Conservation (phyloP, 1,140 invertebrate genomes). For the Melipona quadrifasciata region DNA sequence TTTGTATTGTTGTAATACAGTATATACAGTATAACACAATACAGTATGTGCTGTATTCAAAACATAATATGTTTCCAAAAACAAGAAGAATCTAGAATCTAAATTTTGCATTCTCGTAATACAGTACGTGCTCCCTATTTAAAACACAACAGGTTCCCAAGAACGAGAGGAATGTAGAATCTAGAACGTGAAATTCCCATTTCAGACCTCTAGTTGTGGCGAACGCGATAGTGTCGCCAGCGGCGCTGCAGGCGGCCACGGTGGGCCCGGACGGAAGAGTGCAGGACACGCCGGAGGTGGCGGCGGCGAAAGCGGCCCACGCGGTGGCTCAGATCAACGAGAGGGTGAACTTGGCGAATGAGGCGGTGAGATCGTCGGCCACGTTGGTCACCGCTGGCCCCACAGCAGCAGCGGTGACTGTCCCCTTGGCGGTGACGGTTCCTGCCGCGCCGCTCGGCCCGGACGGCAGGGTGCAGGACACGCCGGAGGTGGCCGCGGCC, state of each 20-base stretch:
- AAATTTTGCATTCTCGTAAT: too few species aligned
- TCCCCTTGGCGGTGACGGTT: conserved; percentile 34
- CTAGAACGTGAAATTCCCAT: background rate
- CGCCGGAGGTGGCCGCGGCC: conserved; percentile 79
- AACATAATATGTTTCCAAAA: too few species aligned
- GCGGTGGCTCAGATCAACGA: conserved; percentile 83
- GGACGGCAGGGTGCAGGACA: conserved; percentile 69
- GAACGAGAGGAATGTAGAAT: too few species aligned
- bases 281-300: conserved; percentile 71
- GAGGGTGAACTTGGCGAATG: conserved; percentile 73
- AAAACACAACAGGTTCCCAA: too few species aligned
- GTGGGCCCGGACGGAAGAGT: conserved; percentile 68
- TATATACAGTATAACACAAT: too few species aligned
- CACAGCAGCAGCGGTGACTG: background rate
- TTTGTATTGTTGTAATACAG: too few species aligned
- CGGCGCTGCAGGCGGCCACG: background rate
- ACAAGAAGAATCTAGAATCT: too few species aligned
- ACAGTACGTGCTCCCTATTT: too few species aligned
- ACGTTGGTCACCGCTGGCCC: conserved; percentile 37
- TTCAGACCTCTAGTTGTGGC: conserved; percentile 49
- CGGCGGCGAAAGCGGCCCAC: conserved; percentile 83
- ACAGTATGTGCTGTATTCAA: too few species aligned
- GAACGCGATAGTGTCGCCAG: conserved; percentile 15
- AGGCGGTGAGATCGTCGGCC: conserved; percentile 71
- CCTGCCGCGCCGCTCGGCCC: conserved; percentile 54